Conservation (phyloP, 2,113 vertebrate genomes). For the Stercorarius parasiticus region DNA sequence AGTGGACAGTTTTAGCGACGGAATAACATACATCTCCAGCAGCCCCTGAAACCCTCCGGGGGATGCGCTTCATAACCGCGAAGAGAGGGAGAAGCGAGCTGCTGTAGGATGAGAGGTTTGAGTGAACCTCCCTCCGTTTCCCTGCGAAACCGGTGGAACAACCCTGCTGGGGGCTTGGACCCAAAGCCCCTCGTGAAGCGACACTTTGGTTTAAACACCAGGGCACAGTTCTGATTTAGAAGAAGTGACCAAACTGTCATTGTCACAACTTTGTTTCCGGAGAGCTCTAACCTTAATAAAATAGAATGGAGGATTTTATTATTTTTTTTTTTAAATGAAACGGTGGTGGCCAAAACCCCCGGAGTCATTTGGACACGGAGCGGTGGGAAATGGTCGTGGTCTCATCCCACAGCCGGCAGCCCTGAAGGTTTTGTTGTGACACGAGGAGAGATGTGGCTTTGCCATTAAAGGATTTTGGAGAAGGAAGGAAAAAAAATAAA, state of each 20-base stretch:
- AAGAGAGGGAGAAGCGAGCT: not conserved
- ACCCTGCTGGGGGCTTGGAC: not conserved
- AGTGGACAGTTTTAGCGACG: not conserved
- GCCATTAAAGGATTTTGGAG: not conserved
- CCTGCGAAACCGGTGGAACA: rapidly evolving
- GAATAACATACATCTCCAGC: not conserved
- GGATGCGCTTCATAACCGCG: not conserved
- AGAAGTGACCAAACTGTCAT: not conserved
- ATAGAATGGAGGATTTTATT: not conserved
- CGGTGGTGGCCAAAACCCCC: rapidly evolving
- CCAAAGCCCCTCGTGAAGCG: rapidly evolving
- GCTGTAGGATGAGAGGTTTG: not conserved
- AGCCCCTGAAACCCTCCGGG: not conserved
- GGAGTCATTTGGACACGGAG: not conserved
- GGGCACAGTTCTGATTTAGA: not conserved
- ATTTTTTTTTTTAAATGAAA: not conserved
- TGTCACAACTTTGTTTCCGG: not conserved
- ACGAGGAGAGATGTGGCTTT: not conserved
- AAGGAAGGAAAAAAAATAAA: not conserved
- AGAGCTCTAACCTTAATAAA: not conserved
- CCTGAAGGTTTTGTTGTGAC: not conserved
- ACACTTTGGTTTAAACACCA: rapidly evolving
- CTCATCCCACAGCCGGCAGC: not conserved
- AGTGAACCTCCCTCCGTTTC: not conserved
- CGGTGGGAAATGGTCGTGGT: not conserved